Evolutionary conservation across 1,140 invertebrate genomes (phyloP), one percentile per base, ranked within the genome.

Genomic region (Philopotamus ludificatus): DNA sequence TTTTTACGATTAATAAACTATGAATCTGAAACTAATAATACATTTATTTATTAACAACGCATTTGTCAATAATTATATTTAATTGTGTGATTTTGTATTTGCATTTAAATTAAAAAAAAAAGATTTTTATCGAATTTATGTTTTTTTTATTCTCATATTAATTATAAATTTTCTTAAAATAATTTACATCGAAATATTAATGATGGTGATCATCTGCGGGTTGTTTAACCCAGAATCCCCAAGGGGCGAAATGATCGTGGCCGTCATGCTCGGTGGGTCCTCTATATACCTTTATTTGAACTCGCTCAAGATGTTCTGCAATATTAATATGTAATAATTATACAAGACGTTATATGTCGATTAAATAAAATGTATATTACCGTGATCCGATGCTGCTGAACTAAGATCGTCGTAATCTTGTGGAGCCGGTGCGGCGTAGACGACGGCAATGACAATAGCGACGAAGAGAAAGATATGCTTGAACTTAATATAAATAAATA

Each of bases 161-260:
- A n/a, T n/a, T n/a, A n/a, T n/a, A n/a, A n/a, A n/a, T n/a, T n/a
- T n/a, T n/a, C n/a, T n/a, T 34, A 34, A 34, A 34, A 34, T 34
- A 34, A 4, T 34, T 34, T 34, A 7, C 28, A 34, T 34, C 28
- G 28, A 12, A 34, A 34, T 34, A 54, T 3, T 3, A 26, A n/a
- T 68, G 62, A 53, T 71, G 71, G 47, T 74, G 41, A 53, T 83
- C 78, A 65, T 84, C 82, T 0, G 81, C 78, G 7, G 87, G 87
- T 70, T 89, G 88, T 68, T 87, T 88, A 15, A 89, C 83, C 87
- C 86, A 89, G 72, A 84, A 89, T 10, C 88, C 88, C 84, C 87
- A 88, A 0, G 85, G 85, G 18, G 86, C 85, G 64, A 79, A 85
- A 60, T 75, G 67, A 58, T 82, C 74, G 58, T 85, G 83, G 1